Evolutionary conservation across 2,797 vertebrate species (phyloP), one percentile per base, ranked within the genome.

Genomic region (Lemur catta): DNA sequence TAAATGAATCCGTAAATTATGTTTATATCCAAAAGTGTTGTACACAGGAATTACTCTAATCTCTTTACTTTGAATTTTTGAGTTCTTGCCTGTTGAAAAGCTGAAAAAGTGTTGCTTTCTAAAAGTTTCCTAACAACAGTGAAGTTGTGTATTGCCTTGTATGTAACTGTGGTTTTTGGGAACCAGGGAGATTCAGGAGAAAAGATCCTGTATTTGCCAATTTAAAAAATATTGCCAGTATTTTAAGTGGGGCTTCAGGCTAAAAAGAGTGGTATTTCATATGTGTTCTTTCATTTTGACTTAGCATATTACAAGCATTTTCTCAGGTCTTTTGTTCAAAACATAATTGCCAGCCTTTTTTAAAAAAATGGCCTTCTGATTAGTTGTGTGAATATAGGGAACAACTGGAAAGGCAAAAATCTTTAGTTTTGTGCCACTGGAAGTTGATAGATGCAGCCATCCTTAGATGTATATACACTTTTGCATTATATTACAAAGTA

Each of bases 1-100:
- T 96, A 85, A 96, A 50, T 67, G 46, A 85, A 52, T 85, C 67
- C n/a, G 48, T 74, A 80, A 59, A 75, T 94, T 91, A 84, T 94
- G 57, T 87, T 91, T 96, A 63, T 85, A 46, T 95, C 46, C 82
- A 35, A 89, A 94, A 71, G 11, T 75, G 1, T 94, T 93, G 50
- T 95, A 0, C 80, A 81, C 38, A 86, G 15, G 46, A 87, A 38
- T 94, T 82, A 59, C 24, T 87, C 30, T 93, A 4, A 72, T 75
- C 30, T 86, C 55, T 89, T 72, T 85, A 35, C 48, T 91, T 79
- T 89, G 63, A 90, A 81, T 3, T 86, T 92, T 17, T 4, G 65
- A 91, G 24, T 78, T 71, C n/a, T 63, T 95, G 28, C 4, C 18
- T 72, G 41, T 82, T 84, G 87, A 89, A 94, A 96, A 94, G 61